phyloP scores from a whole-genome alignment of 53 echinoderm and acorn worm species.

The Echinometra lucunter region DNA sequence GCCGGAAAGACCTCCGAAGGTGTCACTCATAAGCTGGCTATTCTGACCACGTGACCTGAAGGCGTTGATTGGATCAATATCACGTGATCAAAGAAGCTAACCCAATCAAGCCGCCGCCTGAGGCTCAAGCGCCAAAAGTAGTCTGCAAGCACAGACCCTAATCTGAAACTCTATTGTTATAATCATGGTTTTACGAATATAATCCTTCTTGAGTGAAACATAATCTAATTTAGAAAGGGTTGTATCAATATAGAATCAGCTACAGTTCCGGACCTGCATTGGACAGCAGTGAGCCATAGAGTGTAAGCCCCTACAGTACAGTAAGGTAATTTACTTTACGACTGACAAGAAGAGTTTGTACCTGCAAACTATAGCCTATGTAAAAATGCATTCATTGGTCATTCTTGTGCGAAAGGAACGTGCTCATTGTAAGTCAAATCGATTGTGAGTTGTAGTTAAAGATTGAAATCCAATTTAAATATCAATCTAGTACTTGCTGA shows the following conservation, averaged over 20 bases:
- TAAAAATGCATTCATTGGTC: neutral
- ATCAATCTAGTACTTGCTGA: neutral
- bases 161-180: too few species aligned
- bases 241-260: too few species aligned
- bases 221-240: too few species aligned
- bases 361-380: too few species aligned
- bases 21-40: slow-evolving; percentile 14
- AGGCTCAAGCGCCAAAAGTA: neutral
- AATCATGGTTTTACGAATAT: too few species aligned
- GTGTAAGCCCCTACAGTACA: too few species aligned
- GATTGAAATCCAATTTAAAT: slow-evolving; percentile 22
- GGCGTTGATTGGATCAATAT: slow-evolving; percentile 41
- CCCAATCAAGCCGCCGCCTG: slow-evolving; percentile 14
- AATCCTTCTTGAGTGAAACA: too few species aligned
- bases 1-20: neutral
- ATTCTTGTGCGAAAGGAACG: neutral
- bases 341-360: too few species aligned
- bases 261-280: too few species aligned
- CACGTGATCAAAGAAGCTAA: slow-evolving; percentile 26
- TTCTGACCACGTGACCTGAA: slow-evolving; percentile 11
- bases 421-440: neutral
- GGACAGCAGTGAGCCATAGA: too few species aligned
- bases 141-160: too few species aligned
- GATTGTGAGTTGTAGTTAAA: neutral
- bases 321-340: too few species aligned